Percentiles rank a stretch among this genome's conserved stretches.
Evolutionary conservation across 2,888 invertebrate genomes (phyloP).

Genomic region (Epirrhoe tristata): DNA sequence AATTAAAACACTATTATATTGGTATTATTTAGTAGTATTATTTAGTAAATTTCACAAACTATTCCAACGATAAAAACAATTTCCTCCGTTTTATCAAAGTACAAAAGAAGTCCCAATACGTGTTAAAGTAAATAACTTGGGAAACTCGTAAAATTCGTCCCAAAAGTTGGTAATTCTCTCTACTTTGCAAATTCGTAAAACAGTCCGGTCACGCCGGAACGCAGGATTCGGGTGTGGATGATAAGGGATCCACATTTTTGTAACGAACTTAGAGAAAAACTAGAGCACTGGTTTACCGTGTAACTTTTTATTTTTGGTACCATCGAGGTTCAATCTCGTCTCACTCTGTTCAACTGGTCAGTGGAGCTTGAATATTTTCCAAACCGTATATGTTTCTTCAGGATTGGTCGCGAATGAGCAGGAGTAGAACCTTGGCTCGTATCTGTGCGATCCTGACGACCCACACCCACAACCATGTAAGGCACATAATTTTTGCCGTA

Average conservation of each 20-base stretch:
- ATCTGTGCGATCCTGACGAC: too few species aligned
- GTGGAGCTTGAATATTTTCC: too few species aligned
- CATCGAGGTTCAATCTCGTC: too few species aligned
- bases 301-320: neutral
- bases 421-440: too few species aligned
- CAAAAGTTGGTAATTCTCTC: conserved; percentile 39
- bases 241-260: conserved; percentile 29
- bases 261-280: neutral
- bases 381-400: too few species aligned
- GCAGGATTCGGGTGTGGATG: conserved; percentile 32
- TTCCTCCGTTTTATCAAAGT: conserved; percentile 29
- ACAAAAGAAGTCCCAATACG: conserved; percentile 36
- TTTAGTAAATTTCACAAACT: conserved; percentile 30
- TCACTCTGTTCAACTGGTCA: too few species aligned
- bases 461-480: too few species aligned
- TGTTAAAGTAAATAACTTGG: conserved; percentile 34
- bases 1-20: too few species aligned
- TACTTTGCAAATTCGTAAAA: conserved; percentile 35
- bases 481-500: too few species aligned
- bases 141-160: conserved; percentile 33
- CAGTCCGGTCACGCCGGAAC: conserved; percentile 36
- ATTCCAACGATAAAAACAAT: conserved; percentile 30
- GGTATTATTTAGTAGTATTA: too few species aligned
- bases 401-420: too few species aligned
- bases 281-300: neutral